A percentile compares a stretch with the other conserved stretches of the same genome.
These are phyloP conservation scores for Zhengitettix transpicula DNA, from an alignment of 2,888 invertebrate genomes.

Conservation along the genomic window DNA sequence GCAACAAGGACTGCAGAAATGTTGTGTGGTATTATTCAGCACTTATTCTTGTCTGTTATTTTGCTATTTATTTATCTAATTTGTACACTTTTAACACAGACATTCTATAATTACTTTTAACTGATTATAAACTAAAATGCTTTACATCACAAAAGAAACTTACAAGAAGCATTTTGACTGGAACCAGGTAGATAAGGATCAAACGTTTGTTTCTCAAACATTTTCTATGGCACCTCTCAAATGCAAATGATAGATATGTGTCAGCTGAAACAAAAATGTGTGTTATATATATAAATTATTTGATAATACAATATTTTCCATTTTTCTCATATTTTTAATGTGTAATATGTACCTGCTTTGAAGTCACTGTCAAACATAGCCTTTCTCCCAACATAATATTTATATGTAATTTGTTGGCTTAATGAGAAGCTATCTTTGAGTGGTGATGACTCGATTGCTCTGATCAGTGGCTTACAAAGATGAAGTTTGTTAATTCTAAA, in stretches of 20 bases:
- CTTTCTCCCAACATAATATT: conserved; percentile 92
- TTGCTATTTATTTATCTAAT: too few species aligned
- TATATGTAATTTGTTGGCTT: conserved; percentile 90
- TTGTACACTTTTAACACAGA: too few species aligned
- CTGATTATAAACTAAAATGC: not conserved
- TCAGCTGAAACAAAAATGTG: conserved; percentile 45
- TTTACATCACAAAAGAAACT: conserved; percentile 10
- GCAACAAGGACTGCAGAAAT: too few species aligned
- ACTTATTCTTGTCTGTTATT: too few species aligned
- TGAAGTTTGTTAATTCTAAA: conserved; percentile 83
- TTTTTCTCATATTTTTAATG: too few species aligned
- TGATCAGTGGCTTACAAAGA: conserved; percentile 82
- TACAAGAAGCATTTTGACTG: conserved; percentile 86
- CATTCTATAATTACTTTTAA: too few species aligned
- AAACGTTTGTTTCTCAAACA: conserved; percentile 76
- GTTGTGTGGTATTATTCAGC: too few species aligned
- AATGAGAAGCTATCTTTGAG: conserved; percentile 79
- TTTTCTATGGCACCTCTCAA: conserved; percentile 69
- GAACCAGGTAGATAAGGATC: conserved; percentile 87
- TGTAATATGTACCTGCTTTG: conserved; percentile 42
- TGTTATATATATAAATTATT: too few species aligned
- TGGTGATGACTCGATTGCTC: conserved; percentile 87
- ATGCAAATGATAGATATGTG: conserved; percentile 81
- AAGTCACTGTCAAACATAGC: conserved; percentile 98
- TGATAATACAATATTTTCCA: too few species aligned